phyloP scores from a whole-genome alignment of 1,140 invertebrate genomes.

The Trichonephila inaurata region DNA sequence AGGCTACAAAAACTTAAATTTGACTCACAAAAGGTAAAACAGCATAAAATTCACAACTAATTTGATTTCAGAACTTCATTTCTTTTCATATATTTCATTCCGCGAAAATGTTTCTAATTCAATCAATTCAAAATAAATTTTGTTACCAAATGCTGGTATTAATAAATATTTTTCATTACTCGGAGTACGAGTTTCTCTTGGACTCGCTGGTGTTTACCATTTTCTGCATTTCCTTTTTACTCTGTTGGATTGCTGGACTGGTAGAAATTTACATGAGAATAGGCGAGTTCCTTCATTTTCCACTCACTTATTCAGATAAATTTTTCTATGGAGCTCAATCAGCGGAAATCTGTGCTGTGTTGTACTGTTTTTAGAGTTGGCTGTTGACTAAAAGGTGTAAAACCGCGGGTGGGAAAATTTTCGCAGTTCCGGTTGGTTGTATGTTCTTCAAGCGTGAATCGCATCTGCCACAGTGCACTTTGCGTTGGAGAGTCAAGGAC shows the following conservation, averaged over 20 bases:
- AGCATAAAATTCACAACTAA: too few species aligned
- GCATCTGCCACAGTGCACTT: background rate
- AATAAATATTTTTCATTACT: too few species aligned
- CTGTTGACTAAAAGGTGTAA: constrained; percentile 29
- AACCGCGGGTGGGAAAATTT: constrained; percentile 26
- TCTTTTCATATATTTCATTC: too few species aligned
- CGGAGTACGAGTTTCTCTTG: too few species aligned
- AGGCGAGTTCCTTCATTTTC: background rate
- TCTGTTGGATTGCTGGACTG: background rate
- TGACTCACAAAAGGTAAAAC: too few species aligned
- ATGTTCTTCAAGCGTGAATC: constrained; percentile 14
- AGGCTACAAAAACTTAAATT: too few species aligned
- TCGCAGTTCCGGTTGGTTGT: constrained; percentile 37
- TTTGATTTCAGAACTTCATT: too few species aligned
- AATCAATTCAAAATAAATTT: too few species aligned
- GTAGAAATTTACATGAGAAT: constrained; percentile 6
- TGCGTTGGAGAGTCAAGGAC: constrained; percentile 14
- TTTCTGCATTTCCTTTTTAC: too few species aligned
- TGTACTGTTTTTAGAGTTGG: background rate
- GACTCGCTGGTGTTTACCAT: too few species aligned
- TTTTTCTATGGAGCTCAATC: background rate
- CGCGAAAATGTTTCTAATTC: too few species aligned
- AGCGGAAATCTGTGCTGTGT: background rate
- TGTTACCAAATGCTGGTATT: too few species aligned
- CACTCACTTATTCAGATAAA: background rate